Base-by-base conservation (phyloP, 2,113 vertebrate genomes). In the Microcebus ravelobensis region DNA sequence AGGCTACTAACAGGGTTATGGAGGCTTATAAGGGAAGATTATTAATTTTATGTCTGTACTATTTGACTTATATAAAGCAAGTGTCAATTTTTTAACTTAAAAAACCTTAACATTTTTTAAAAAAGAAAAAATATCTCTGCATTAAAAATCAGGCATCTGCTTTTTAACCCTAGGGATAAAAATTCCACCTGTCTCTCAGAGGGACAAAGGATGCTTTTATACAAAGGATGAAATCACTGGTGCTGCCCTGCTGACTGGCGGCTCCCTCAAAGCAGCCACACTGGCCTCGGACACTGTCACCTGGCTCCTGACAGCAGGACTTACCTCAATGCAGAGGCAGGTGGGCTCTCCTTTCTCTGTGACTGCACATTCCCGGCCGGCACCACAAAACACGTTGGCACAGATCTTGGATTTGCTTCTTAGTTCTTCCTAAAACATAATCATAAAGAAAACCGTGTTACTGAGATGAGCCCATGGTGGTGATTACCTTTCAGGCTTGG, bases 381-480 rank as follows among this genome's bases (percentile, higher is more conserved):
- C 99, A 87, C 99, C 99, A 3, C 99, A 99, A 98, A 99, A 99
- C 94, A 99, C 99, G 71, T 99, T 99, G 98, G 99, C 99, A 80
- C 99, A 99, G 96, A 99, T 99, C 99, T 99, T 99, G 96, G 99
- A 99, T 98, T 99, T 99, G 98, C 99, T 99, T 97, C 99, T 99
- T 71, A 98, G 92, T 96, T 99, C 99, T 98, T 99, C 99, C 98
- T 98, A 92, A 95, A 97, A 97, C 8, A 98, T 95, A 97, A 93
- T 48, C 96, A 97, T 9, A 97, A 95, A 97, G 92, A 57, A 91
- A 57, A 85, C n/a, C 45, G 42, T 15, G 52, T 94, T 74, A 97
- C 0, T 1, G 0, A 17, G 42, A 96, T 1, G 55, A 90, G 57
- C 36, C 55, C 39, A 2, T 6, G 63, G 45, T 57, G 25, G 29